Conservation (phyloP, 2,888 invertebrate species). For the Agrotis segetum region DNA sequence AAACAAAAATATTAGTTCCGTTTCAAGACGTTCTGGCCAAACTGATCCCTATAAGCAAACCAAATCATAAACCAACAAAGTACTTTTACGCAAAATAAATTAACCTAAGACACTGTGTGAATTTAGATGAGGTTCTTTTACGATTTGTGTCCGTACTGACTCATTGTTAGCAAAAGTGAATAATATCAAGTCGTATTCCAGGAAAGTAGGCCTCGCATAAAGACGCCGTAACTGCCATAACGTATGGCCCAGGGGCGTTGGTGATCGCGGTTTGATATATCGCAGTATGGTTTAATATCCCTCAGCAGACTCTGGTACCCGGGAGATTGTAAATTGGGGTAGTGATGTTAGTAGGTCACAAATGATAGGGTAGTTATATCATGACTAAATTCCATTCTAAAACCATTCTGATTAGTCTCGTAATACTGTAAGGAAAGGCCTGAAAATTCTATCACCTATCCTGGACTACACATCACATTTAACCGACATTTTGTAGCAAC, state of each 20-base stretch:
- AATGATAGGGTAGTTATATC: constrained; percentile 8
- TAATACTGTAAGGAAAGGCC: neutral
- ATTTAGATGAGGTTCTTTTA: constrained; percentile 10
- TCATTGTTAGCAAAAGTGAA: constrained; percentile 42
- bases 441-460: neutral
- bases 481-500: constrained; percentile 37
- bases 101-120: neutral
- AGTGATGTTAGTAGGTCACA: constrained; percentile 14
- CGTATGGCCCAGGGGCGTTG: constrained; percentile 43
- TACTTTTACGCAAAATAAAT: neutral
- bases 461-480: constrained; percentile 17
- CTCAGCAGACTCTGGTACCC: constrained; percentile 27
- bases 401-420: neutral
- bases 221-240: constrained; percentile 52
- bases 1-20: too few species aligned
- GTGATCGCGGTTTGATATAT: constrained; percentile 53
- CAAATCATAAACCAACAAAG: too few species aligned
- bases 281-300: constrained; percentile 34
- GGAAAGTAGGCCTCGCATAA: constrained; percentile 54
- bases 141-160: constrained; percentile 5
- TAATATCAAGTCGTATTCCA: constrained; percentile 41
- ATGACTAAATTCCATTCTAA: neutral
- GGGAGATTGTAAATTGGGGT: constrained; percentile 11
- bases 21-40: too few species aligned
- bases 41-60: too few species aligned